These are phyloP conservation scores for Pachyrhynchus sulphureomaculatus DNA, from an alignment of 1,140 invertebrate species.

Conservation along the genomic window DNA sequence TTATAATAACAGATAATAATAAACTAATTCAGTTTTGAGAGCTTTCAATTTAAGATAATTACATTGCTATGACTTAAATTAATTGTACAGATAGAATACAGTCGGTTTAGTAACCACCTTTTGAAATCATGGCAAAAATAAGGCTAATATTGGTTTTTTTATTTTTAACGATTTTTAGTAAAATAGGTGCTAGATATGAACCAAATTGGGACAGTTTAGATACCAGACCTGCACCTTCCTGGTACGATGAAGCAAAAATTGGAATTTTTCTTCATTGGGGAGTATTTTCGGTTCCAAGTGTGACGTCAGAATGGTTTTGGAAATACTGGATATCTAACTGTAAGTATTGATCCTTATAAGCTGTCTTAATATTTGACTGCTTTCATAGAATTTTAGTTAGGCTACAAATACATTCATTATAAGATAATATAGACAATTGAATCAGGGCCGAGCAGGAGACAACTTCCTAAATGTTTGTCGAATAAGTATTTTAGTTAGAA, in stretches of 20 bases:
- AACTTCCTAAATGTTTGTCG: no score
- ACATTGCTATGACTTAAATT: no score
- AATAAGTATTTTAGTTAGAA: no score
- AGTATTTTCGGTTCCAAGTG: conserved; percentile 86
- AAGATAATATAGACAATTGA: no score
- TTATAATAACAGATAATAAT: no score
- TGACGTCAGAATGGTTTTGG: conserved; percentile 88
- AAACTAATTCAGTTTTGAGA: no score
- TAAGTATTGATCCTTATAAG: conserved; percentile 50
- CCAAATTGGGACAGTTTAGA: conserved; percentile 85
- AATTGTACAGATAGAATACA: no score
- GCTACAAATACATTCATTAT: no score
- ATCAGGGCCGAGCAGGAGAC: no score
- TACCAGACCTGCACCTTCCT: conserved; percentile 74
- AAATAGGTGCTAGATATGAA: conserved; percentile 50
- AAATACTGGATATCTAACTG: conserved; percentile 64
- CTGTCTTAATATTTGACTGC: not conserved
- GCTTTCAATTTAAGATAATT: no score
- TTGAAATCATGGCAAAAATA: conserved; percentile 1
- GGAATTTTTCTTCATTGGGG: conserved; percentile 96
- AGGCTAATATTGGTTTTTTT: not conserved
- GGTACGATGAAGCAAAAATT: conserved; percentile 89
- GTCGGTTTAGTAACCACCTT: no score
- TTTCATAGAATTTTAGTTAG: no score
- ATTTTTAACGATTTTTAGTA: not conserved